Conservation (phyloP, 2,797 vertebrate species). For the Squalus acanthias region DNA sequence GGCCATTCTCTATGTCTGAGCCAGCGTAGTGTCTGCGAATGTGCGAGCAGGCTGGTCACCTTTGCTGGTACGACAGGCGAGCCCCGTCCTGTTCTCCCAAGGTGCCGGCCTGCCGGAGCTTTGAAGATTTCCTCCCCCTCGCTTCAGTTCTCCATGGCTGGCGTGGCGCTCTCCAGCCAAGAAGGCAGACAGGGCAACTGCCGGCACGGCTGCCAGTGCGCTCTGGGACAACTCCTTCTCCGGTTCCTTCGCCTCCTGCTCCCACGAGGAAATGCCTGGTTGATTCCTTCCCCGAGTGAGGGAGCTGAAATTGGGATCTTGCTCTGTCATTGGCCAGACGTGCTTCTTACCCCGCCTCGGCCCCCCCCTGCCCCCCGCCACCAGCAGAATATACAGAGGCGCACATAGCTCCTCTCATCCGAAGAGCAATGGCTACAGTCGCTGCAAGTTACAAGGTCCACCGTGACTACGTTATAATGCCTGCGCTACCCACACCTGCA, state of each 20-base stretch:
- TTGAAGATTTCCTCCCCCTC: too few relatives aligned
- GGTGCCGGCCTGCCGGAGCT: background rate
- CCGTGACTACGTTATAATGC: too few relatives aligned
- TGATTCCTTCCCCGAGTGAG: background rate
- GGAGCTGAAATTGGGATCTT: background rate
- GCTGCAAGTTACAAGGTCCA: too few relatives aligned
- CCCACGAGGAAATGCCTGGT: background rate
- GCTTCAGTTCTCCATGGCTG: background rate
- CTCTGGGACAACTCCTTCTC: background rate
- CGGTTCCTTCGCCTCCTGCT: background rate
- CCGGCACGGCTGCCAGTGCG: too few relatives aligned
- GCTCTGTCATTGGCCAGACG: background rate
- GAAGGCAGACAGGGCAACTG: background rate
- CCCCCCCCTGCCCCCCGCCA: too few relatives aligned
- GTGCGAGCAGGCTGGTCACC: background rate
- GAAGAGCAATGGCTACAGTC: too few relatives aligned
- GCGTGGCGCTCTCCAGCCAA: background rate
- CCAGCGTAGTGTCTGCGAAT: background rate
- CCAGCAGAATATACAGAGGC: too few relatives aligned
- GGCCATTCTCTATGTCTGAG: background rate
- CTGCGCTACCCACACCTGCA: too few relatives aligned
- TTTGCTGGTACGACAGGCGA: background rate
- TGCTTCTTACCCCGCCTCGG: background rate
- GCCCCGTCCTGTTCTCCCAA: background rate
- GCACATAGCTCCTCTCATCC: too few relatives aligned